These are phyloP conservation scores for Phymorhynchus buccinoides DNA, from an alignment of 1,140 invertebrate species.

Conservation along the genomic window DNA sequence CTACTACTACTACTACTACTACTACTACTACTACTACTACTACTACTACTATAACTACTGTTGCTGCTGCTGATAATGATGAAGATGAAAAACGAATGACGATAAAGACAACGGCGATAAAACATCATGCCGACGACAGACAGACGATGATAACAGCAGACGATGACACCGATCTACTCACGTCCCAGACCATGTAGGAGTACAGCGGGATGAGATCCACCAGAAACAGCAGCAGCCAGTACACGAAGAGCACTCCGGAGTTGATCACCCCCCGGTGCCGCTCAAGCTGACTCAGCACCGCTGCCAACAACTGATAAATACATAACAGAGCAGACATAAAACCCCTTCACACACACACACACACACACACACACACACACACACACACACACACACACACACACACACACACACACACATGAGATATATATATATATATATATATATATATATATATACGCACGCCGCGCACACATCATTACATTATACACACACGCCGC, in stretches of 20 bases:
- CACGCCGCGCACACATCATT: too few species aligned
- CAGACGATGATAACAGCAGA: not conserved
- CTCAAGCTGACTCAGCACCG: conserved; percentile 47
- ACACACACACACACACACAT: too few species aligned
- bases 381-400: too few species aligned
- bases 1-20: not conserved
- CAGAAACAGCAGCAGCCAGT: conserved; percentile 55
- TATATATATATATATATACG: too few species aligned
- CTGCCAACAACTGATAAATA: conserved; percentile 50
- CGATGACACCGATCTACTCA: not conserved
- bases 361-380: too few species aligned
- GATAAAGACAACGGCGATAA: not conserved
- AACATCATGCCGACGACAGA: too few species aligned
- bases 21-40: not conserved
- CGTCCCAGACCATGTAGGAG: conserved; percentile 44
- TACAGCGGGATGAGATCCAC: conserved; percentile 50
- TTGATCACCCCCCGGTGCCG: conserved; percentile 47
- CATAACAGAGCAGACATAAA: not conserved
- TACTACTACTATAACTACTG: conserved; percentile 1
- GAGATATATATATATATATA: too few species aligned
- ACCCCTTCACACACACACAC: too few species aligned
- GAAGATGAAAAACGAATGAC: not conserved
- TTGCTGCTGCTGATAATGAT: too few species aligned
- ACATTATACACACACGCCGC: too few species aligned
- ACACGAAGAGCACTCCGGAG: conserved; percentile 57